Evolutionary conservation across 2,113 vertebrate genomes (phyloP).

Genomic region (Hiodon alosoides): DNA sequence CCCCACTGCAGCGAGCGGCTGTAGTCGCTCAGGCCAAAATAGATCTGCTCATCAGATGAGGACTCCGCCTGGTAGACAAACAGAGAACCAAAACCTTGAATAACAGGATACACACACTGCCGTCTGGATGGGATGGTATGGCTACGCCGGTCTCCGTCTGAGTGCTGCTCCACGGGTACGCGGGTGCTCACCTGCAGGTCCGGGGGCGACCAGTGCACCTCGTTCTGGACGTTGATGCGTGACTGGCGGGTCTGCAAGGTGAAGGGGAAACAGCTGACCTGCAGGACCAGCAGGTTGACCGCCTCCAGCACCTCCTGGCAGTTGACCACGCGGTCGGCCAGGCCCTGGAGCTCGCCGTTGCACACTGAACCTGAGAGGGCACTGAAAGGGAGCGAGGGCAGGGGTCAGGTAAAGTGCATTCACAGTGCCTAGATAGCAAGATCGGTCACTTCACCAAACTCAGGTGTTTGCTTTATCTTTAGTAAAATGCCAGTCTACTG

Average conservation of each 20-base stretch:
- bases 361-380: constrained; percentile 81
- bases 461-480: too few species aligned
- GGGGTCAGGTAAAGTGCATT: neutral
- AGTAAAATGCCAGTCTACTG: too few species aligned
- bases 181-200: constrained; percentile 68
- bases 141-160: neutral
- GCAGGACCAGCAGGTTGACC: constrained; percentile 91
- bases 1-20: constrained; percentile 93
- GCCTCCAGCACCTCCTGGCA: constrained; percentile 90
- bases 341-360: constrained; percentile 86
- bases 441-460: too few species aligned
- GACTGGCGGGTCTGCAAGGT: constrained; percentile 91
- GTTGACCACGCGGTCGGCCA: constrained; percentile 93
- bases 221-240: constrained; percentile 82
- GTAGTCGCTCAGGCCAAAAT: constrained; percentile 92
- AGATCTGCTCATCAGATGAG: constrained; percentile 69
- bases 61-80: constrained; percentile 68
- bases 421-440: too few species aligned
- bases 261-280: constrained; percentile 94
- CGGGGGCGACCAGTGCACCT: constrained; percentile 85
- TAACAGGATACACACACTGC: too few species aligned
- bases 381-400: constrained; percentile 34
- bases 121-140: neutral
- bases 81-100: neutral
- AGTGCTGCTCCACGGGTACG: neutral